phyloP scores from a whole-genome alignment of 1,140 invertebrate genomes.

The Drosophila persimilis region DNA sequence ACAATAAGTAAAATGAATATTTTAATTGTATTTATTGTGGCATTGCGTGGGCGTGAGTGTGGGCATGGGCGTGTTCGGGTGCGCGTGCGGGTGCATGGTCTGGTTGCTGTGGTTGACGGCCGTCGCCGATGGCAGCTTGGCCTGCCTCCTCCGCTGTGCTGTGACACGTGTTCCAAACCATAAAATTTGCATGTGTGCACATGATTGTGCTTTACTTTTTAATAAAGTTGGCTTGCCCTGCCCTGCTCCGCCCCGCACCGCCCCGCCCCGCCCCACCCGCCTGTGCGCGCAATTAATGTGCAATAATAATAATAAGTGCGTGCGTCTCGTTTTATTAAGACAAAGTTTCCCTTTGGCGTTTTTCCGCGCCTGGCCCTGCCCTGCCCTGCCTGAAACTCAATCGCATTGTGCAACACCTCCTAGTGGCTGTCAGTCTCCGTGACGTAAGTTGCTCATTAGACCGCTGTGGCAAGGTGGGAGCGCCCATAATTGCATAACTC shows the following conservation, averaged over 20 bases:
- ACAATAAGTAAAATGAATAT: constrained; percentile 73
- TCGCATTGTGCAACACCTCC: constrained; percentile 43
- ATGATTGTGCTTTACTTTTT: constrained; percentile 43
- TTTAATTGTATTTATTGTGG: constrained; percentile 77
- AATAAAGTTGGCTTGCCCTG: constrained; percentile 50
- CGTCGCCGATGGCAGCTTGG: constrained; percentile 24
- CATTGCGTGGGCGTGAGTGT: constrained; percentile 9
- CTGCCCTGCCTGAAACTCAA: constrained; percentile 8
- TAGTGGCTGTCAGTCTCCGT: constrained; percentile 10
- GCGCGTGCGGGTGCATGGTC: not conserved
- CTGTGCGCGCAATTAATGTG: constrained; percentile 68
- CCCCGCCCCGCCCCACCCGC: not conserved
- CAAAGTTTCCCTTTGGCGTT: constrained; percentile 28
- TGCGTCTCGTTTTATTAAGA: constrained; percentile 48
- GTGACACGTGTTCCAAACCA: constrained; percentile 71
- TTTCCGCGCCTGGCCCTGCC: constrained; percentile 6
- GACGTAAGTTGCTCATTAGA: constrained; percentile 64
- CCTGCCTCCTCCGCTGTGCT: constrained; percentile 9
- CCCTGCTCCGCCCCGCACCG: too few species aligned
- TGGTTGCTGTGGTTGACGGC: constrained; percentile 33
- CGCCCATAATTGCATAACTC: too few species aligned
- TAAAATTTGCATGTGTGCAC: constrained; percentile 62
- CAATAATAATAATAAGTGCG: constrained; percentile 62
- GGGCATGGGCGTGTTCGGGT: constrained; percentile 13
- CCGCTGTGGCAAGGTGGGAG: not conserved